Evolutionary conservation across 2,888 invertebrate genomes (phyloP).

Genomic region (Drosophila barbarae): DNA sequence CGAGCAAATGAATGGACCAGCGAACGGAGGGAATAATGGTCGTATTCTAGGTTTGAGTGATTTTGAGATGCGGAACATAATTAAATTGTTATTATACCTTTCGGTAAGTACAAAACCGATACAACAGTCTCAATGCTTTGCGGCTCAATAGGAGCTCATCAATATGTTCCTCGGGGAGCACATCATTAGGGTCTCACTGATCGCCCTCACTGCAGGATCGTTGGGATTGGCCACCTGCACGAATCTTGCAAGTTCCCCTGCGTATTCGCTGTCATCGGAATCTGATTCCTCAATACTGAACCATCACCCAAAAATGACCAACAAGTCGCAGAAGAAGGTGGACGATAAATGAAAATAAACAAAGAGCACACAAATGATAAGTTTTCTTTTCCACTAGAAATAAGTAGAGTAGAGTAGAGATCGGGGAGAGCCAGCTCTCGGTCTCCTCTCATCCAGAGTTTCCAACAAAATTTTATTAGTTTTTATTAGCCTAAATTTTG

Average conservation of each 20-base stretch:
- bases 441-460: not conserved
- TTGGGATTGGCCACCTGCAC: conserved; percentile 43
- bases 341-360: conserved; percentile 62
- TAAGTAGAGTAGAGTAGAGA: conserved; percentile 4
- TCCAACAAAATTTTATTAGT: conserved; percentile 11
- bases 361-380: conserved; percentile 53
- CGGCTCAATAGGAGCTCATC: not conserved
- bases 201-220: conserved; percentile 49
- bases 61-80: conserved; percentile 29
- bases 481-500: conserved; percentile 21
- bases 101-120: conserved; percentile 48
- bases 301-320: conserved; percentile 38
- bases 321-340: conserved; percentile 39
- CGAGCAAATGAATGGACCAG: conserved; percentile 10
- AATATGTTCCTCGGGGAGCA: not conserved
- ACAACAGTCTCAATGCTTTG: conserved; percentile 35
- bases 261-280: conserved; percentile 58
- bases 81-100: conserved; percentile 48
- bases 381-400: conserved; percentile 10
- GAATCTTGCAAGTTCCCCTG: conserved; percentile 43
- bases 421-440: conserved; percentile 4
- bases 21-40: conserved; percentile 5
- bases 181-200: conserved; percentile 38
- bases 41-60: conserved; percentile 15
- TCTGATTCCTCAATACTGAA: conserved; percentile 63